Evolutionary conservation across 2,113 vertebrate genomes (phyloP), one percentile per base, ranked within the genome.

Genomic region (Tupaia tana): DNA sequence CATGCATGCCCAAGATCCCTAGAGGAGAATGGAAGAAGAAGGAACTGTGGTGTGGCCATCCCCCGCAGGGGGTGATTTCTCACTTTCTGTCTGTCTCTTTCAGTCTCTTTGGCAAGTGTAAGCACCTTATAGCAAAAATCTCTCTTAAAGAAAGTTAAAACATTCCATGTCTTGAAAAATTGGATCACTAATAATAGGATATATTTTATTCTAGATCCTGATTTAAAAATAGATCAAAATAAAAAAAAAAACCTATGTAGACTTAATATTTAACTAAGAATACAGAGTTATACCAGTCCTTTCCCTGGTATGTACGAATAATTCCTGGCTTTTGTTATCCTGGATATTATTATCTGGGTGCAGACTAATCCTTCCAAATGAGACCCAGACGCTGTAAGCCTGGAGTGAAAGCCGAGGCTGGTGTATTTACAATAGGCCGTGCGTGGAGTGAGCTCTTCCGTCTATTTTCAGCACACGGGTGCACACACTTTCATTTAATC

Each of bases 401-500:
- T 74, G 80, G 54, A 95, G 61, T 74, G 94, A 97, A 96, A 95
- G 89, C n/a, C 75, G 24, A 52, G 18, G 43, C 82, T 89, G 54
- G 14, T 94, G 29, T 29, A 63, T 85, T 96, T 85, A 96, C 86
- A 84, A 90, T 79, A 75, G 90, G 91, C 77, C 52, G 56, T 58
- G 80, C 34, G 83, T 18, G 74, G 67, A 96, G 56, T 31, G 71
- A 84, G 73, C 34, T 74, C 71, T 94, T 86, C 77, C 43, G 84
- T 97, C 66, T 91, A 77, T 93, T 95, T 88, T 86, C 92, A 96
- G 93, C 80, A 67, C 89, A 90, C 88, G 79, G 90, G 88, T 67
- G n/a, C 90, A 70, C 63, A 25, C 22, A 94, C 86, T 89, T 97
- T 96, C 83, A 97, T 98, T 97, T 98, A 98, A 97, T 98, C 94